These are phyloP conservation scores for Leptinotarsa defecta DNA, from an alignment of 1,140 invertebrate species.

Conservation along the genomic window DNA sequence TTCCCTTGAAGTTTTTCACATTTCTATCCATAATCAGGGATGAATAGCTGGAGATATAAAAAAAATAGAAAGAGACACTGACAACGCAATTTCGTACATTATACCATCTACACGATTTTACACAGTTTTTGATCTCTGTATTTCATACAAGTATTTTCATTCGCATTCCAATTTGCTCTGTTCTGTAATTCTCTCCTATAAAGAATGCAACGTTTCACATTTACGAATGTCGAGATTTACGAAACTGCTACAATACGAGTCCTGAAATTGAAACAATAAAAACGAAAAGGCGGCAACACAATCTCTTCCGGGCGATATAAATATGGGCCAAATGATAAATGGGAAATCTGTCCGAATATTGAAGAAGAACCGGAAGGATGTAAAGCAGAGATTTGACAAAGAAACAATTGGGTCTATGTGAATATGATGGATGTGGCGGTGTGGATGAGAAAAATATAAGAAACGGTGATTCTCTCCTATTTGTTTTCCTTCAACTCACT, in stretches of 20 bases:
- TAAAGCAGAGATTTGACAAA: constrained; percentile 1
- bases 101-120: no score
- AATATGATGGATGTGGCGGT: neutral
- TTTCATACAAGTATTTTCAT: neutral
- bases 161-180: neutral
- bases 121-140: neutral
- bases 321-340: neutral
- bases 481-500: no score
- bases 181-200: neutral
- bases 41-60: no score
- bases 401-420: neutral
- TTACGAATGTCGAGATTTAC: neutral
- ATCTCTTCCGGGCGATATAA: neutral
- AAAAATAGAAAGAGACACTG: no score
- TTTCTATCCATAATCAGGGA: no score
- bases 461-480: no score
- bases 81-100: no score
- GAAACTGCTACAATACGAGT: neutral
- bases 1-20: no score
- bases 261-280: neutral
- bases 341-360: constrained; percentile 2
- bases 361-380: neutral
- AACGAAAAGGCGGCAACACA: neutral
- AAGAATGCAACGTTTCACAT: constrained; percentile 2
- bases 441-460: neutral